These are phyloP conservation scores for Enteromius viviparus DNA, from an alignment of 2,797 vertebrate genomes.

Conservation along the genomic window DNA sequence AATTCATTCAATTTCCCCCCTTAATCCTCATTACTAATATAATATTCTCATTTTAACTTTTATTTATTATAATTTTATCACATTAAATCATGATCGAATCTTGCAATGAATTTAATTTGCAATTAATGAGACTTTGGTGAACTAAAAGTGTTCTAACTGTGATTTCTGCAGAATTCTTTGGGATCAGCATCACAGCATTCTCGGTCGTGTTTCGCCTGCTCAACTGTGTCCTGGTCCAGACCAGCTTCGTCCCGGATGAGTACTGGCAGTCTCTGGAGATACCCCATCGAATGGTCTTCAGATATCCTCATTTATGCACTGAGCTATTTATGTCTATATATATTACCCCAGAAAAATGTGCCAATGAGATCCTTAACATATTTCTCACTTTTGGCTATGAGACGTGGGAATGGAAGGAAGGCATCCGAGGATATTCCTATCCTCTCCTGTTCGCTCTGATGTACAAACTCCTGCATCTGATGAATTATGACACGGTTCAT, in stretches of 20 bases:
- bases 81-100: background rate
- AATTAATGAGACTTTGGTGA: too few species aligned
- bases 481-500: constrained; percentile 80
- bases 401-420: constrained; percentile 96
- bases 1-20: too few species aligned
- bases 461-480: constrained; percentile 85
- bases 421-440: constrained; percentile 87
- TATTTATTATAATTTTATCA: background rate
- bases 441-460: constrained; percentile 89
- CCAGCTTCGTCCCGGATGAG: constrained; percentile 96
- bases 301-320: constrained; percentile 85
- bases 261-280: constrained; percentile 97
- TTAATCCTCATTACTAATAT: too few species aligned
- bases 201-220: constrained; percentile 79
- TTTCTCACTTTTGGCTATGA: constrained; percentile 86
- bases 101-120: background rate
- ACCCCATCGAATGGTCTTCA: constrained; percentile 90
- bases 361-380: constrained; percentile 7
- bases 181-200: constrained; percentile 73
- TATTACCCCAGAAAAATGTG: background rate
- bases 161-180: constrained; percentile 72
- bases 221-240: constrained; percentile 92
- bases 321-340: background rate
- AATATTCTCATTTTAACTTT: too few species aligned
- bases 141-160: background rate